Evolutionary conservation across 2,888 invertebrate species (phyloP).

Genomic region (Oxystoma pomonae): DNA sequence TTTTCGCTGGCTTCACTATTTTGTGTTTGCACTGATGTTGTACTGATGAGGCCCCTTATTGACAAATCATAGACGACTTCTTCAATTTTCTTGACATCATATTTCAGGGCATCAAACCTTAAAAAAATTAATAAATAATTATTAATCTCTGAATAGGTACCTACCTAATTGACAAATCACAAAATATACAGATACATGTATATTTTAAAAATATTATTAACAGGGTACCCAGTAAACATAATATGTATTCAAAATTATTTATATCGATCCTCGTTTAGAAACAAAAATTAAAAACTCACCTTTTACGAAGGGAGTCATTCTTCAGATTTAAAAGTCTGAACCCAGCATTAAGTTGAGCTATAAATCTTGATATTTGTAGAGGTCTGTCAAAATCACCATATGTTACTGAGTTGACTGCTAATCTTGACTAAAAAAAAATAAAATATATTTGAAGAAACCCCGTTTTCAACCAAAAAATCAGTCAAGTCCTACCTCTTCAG

Average conservation of each 20-base stretch:
- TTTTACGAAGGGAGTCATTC: conserved; percentile 81
- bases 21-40: not conserved
- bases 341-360: conserved; percentile 83
- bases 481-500: no score
- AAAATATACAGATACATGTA: no score
- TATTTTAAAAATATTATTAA: no score
- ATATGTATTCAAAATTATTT: no score
- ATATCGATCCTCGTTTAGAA: no score
- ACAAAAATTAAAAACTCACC: no score
- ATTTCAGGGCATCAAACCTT: conserved; percentile 77
- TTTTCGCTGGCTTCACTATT: not conserved
- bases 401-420: conserved; percentile 81
- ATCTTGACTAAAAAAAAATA: conserved; percentile 57
- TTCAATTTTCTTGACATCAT: conserved; percentile 92
- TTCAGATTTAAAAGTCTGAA: conserved; percentile 87
- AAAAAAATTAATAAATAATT: not conserved
- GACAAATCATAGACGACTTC: conserved; percentile 87
- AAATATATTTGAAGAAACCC: no score
- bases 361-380: conserved; percentile 77
- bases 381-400: conserved; percentile 80
- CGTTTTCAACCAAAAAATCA: no score
- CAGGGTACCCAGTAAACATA: no score
- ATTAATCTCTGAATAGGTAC: no score
- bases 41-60: conserved; percentile 62
- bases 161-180: no score